Percentiles rank a stretch among this genome's conserved stretches.
Conservation (phyloP, 1,140 invertebrate genomes). For the Megathymus violae region DNA sequence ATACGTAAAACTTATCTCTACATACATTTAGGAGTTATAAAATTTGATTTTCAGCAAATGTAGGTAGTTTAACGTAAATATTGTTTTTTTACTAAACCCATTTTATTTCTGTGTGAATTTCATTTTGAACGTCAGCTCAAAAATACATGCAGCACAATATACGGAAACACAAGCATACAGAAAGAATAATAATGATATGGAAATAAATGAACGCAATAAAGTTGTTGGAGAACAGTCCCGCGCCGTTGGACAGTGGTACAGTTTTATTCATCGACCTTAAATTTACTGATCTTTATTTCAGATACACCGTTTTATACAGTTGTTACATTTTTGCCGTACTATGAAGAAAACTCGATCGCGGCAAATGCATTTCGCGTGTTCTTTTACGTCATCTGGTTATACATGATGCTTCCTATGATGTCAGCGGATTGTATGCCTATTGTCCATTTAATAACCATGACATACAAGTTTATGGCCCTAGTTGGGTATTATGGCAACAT, state of each 20-base stretch:
- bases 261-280: constrained; percentile 25
- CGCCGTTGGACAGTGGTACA: background rate
- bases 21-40: no score
- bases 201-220: background rate
- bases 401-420: constrained; percentile 79
- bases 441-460: constrained; percentile 67
- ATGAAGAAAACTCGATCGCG: constrained; percentile 52
- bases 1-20: no score
- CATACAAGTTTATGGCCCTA: constrained; percentile 67
- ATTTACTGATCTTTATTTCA: constrained; percentile 42
- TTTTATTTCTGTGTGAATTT: no score
- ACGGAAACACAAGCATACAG: background rate
- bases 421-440: constrained; percentile 74
- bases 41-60: no score
- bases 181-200: background rate
- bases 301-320: constrained; percentile 72
- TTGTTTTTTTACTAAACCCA: no score
- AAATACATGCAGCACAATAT: no score
- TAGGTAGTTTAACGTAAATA: no score
- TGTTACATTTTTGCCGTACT: constrained; percentile 67
- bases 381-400: constrained; percentile 72
- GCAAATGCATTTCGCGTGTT: constrained; percentile 61
- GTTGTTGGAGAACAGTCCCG: constrained; percentile 1
- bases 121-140: no score
- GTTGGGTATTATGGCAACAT: constrained; percentile 60